These are phyloP conservation scores for Taxidea taxus DNA, from an alignment of 2,113 vertebrate species.

Conservation along the genomic window DNA sequence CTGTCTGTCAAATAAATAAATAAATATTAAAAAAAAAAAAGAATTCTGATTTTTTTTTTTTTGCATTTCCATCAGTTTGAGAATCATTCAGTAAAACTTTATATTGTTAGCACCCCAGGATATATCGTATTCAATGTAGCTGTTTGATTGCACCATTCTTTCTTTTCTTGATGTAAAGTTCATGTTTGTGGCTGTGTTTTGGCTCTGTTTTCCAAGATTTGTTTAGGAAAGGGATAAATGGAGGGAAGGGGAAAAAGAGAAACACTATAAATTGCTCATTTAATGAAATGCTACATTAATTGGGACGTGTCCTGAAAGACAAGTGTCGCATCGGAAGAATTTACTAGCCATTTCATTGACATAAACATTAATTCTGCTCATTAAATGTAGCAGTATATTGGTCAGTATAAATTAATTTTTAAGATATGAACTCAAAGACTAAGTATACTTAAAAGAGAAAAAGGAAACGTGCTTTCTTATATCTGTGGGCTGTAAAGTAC, in stretches of 20 bases:
- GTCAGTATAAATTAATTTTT: not conserved
- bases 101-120: not conserved
- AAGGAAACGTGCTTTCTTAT: not conserved
- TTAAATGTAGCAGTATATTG: not conserved
- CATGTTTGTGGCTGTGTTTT: not conserved
- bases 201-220: not conserved
- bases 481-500: not conserved
- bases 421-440: not conserved
- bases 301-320: not conserved
- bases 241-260: not conserved
- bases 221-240: not conserved
- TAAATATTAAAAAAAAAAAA: too few species aligned
- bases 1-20: too few species aligned
- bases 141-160: not conserved
- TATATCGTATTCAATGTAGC: not conserved
- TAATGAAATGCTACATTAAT: not conserved
- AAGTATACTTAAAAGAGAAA: not conserved
- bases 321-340: not conserved
- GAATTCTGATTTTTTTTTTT: too few species aligned
- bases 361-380: not conserved
- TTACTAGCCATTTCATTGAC: not conserved
- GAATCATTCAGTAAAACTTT: not conserved
- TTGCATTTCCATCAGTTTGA: not conserved
- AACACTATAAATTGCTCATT: not conserved
- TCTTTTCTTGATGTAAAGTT: not conserved